Evolutionary conservation across 2,888 invertebrate genomes (phyloP).

Genomic region (Lamproptera curius): DNA sequence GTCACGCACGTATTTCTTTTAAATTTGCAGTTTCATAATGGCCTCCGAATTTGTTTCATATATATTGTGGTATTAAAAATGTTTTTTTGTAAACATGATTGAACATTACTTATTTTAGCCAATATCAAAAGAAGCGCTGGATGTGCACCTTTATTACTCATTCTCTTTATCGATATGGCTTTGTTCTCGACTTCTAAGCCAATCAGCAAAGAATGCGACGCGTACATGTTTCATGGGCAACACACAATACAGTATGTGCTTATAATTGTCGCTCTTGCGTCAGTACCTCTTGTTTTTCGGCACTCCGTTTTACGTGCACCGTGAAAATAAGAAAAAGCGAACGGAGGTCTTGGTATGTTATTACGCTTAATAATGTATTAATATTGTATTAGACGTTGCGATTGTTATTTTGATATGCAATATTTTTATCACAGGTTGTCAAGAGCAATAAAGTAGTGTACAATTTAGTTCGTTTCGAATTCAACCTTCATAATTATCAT

Average conservation of each 20-base stretch:
- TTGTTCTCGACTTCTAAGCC: slow-evolving; percentile 58
- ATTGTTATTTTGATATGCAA: not conserved
- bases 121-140: slow-evolving; percentile 42
- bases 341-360: slow-evolving; percentile 30
- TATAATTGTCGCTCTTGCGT: slow-evolving; percentile 76
- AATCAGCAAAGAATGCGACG: slow-evolving; percentile 55
- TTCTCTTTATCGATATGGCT: slow-evolving; percentile 88
- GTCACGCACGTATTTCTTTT: too few relatives aligned
- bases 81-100: too few relatives aligned
- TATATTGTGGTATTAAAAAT: too few relatives aligned
- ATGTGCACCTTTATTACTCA: slow-evolving; percentile 86
- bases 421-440: not conserved
- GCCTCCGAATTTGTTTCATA: too few relatives aligned
- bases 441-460: too few relatives aligned
- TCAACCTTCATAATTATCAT: too few relatives aligned
- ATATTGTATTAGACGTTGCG: not conserved
- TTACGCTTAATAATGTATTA: not conserved
- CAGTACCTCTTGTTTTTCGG: slow-evolving; percentile 88
- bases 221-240: slow-evolving; percentile 78
- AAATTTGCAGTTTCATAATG: too few relatives aligned
- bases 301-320: slow-evolving; percentile 80
- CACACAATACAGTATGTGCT: slow-evolving; percentile 76
- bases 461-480: too few relatives aligned
- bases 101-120: slow-evolving; percentile 31
- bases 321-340: slow-evolving; percentile 32